phyloP scores from a whole-genome alignment of 2,797 vertebrate genomes.

The Argentina silus region DNA sequence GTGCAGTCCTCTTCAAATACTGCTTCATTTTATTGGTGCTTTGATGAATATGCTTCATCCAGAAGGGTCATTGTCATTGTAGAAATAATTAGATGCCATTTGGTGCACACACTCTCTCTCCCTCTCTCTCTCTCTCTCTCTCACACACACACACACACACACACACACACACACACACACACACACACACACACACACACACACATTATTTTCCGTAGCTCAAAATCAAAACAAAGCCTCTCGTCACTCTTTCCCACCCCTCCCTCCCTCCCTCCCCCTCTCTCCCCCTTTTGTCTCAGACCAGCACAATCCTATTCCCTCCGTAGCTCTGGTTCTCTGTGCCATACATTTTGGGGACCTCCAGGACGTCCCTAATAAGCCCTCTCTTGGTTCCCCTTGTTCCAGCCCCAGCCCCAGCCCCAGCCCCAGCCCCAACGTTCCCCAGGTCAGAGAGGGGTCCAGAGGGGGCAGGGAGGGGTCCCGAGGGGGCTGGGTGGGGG shows the following conservation, averaged over 20 bases:
- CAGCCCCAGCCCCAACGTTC: neutral
- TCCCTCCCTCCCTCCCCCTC: neutral
- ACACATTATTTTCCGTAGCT: neutral
- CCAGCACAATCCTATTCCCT: constrained; percentile 21
- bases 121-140: too few species aligned
- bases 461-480: neutral
- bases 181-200: neutral
- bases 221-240: too few species aligned
- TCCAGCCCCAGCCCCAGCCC: neutral
- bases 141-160: neutral
- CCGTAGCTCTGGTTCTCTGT: constrained; percentile 43
- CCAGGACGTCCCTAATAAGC: constrained; percentile 21
- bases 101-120: too few species aligned
- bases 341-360: constrained; percentile 47
- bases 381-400: constrained; percentile 4
- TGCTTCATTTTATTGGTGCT: constrained; percentile 24
- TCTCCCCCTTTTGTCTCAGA: constrained; percentile 22
- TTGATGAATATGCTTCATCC: neutral
- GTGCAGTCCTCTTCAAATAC: constrained; percentile 12
- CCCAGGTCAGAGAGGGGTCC: neutral
- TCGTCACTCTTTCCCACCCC: neutral
- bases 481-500: neutral
- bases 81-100: neutral
- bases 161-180: neutral
- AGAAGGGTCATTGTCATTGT: neutral